Conservation (phyloP, 2,797 vertebrate species). For the Chaunax sp. region DNA sequence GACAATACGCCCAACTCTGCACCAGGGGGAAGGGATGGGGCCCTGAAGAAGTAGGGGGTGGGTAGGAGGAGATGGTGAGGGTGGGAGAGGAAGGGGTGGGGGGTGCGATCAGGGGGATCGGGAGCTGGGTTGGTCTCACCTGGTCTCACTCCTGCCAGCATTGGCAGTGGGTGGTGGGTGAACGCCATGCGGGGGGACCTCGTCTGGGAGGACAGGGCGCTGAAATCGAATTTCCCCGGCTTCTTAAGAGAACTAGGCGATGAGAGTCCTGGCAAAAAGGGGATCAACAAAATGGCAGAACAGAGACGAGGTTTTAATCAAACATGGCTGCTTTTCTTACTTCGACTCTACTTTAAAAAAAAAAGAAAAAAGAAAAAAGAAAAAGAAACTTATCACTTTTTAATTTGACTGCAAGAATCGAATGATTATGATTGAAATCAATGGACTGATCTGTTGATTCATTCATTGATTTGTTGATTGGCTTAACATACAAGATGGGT, state of each 20-base stretch:
- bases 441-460: constrained; percentile 70
- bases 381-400: constrained; percentile 63
- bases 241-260: constrained; percentile 96
- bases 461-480: constrained; percentile 74
- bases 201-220: constrained; percentile 91
- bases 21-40: constrained; percentile 47
- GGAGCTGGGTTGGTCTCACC: constrained; percentile 86
- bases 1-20: constrained; percentile 62
- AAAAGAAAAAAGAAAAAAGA: constrained; percentile 16
- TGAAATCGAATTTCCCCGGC: constrained; percentile 96
- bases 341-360: constrained; percentile 66
- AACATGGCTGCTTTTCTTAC: constrained; percentile 79
- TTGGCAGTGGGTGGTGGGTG: constrained; percentile 95
- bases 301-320: constrained; percentile 87
- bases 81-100: constrained; percentile 40
- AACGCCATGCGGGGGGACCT: constrained; percentile 94
- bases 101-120: constrained; percentile 55
- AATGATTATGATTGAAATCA: constrained; percentile 75
- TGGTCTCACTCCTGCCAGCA: constrained; percentile 96
- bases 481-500: constrained; percentile 73
- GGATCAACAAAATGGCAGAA: constrained; percentile 89
- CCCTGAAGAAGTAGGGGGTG: constrained; percentile 57
- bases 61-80: constrained; percentile 39
- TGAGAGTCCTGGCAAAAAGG: constrained; percentile 90
- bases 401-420: constrained; percentile 65